These are phyloP conservation scores for Diabrotica balteata DNA, from an alignment of 2,888 invertebrate species.

Conservation along the genomic window DNA sequence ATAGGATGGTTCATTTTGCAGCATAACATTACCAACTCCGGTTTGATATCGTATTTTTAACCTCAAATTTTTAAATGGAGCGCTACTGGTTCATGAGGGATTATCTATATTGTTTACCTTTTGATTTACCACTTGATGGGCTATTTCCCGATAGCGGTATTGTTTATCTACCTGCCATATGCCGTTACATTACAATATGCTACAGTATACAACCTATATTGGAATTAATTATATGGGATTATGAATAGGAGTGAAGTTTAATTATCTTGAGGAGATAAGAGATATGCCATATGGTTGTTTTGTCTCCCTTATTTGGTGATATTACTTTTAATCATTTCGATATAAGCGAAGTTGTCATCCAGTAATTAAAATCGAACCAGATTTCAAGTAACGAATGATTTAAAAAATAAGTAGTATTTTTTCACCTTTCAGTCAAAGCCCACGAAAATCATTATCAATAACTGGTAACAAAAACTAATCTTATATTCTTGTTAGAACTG, in stretches of 20 bases:
- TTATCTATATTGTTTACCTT: slow-evolving; percentile 50
- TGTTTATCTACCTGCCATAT: slow-evolving; percentile 52
- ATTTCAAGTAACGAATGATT: no score
- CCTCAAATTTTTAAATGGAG: no score
- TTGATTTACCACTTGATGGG: slow-evolving; percentile 55
- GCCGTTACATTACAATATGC: slow-evolving; percentile 43
- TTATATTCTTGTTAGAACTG: no score
- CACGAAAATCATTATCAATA: no score
- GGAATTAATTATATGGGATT: slow-evolving; percentile 37
- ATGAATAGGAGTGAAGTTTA: slow-evolving; percentile 30
- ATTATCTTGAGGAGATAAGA: slow-evolving; percentile 33
- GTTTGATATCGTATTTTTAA: no score
- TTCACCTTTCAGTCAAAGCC: no score
- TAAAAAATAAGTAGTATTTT: no score
- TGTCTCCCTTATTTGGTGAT: slow-evolving; percentile 2
- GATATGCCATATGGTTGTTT: slow-evolving; percentile 32
- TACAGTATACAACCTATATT: slow-evolving; percentile 20
- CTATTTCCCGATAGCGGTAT: slow-evolving; percentile 40
- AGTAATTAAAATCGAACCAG: no score
- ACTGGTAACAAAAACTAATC: no score
- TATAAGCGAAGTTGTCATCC: no score
- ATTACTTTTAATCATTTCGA: neutral
- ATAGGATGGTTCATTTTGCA: no score
- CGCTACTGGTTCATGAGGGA: slow-evolving; percentile 19
- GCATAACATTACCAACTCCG: no score